Percentiles rank a stretch among this genome's conserved stretches.
These are phyloP conservation scores for Mormyrus proboscirostris DNA, from an alignment of 2,797 vertebrate species.

Conservation along the genomic window DNA sequence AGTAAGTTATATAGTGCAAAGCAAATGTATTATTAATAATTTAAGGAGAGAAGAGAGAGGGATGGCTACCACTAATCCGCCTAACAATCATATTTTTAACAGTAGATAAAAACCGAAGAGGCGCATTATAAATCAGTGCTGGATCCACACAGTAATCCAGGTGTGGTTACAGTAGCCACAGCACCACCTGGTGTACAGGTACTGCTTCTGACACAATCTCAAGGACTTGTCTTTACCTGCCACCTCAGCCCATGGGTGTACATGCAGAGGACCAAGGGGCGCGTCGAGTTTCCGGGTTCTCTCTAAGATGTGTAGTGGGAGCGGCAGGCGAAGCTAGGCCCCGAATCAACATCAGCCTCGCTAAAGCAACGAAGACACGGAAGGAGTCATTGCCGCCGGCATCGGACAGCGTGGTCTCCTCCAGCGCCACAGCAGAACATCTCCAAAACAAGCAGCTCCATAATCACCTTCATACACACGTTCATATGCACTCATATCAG, in stretches of 20 bases:
- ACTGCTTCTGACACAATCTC: background rate
- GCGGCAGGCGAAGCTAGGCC: background rate
- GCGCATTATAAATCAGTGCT: background rate
- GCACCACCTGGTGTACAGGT: background rate
- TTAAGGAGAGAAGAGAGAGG: background rate
- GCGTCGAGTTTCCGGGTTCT: background rate
- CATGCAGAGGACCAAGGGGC: background rate
- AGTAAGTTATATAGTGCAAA: background rate
- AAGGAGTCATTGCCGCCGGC: background rate
- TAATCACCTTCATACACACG: background rate
- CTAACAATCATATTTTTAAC: background rate
- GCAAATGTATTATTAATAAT: background rate
- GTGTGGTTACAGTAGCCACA: background rate
- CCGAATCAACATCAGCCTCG: background rate
- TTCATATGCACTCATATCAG: background rate
- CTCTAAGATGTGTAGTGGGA: background rate
- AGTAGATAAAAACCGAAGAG: background rate
- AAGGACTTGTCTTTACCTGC: background rate
- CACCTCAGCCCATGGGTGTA: background rate
- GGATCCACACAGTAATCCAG: background rate
- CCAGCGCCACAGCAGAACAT: background rate
- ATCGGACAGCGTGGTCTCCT: background rate
- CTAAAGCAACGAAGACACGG: background rate
- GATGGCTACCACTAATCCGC: background rate
- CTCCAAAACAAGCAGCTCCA: background rate